phyloP scores from a whole-genome alignment of 2,797 vertebrate species.

The Peromyscus melanophrys region DNA sequence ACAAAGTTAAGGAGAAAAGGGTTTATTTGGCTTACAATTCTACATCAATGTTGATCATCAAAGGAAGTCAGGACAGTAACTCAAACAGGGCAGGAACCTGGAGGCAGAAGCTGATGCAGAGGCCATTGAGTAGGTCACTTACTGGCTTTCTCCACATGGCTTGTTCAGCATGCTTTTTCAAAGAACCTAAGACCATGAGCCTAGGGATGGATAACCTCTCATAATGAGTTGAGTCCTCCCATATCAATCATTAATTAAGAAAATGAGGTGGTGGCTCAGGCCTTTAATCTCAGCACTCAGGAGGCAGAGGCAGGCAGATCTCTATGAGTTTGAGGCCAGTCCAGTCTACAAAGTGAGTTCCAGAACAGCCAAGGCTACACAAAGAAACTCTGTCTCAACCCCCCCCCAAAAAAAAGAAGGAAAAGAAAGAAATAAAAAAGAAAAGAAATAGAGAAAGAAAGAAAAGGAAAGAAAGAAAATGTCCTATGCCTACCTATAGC shows the following conservation, averaged over 20 bases:
- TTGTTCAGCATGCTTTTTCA: neutral
- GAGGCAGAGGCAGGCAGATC: neutral
- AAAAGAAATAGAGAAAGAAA: too few species aligned
- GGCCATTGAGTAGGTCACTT: neutral
- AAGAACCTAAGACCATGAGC: neutral
- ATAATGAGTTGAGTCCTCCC: neutral
- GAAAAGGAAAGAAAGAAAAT: neutral
- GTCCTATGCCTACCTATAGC: neutral
- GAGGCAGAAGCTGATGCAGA: neutral
- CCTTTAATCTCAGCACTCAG: neutral
- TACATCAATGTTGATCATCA: neutral
- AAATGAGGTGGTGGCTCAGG: neutral
- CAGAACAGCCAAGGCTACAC: neutral
- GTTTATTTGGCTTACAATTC: neutral
- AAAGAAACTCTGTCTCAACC: neutral
- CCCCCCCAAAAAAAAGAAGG: too few species aligned
- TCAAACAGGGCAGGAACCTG: neutral
- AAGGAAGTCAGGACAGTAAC: neutral
- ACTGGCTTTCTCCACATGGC: neutral
- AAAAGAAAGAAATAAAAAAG: too few species aligned
- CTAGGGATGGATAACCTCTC: neutral
- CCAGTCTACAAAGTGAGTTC: neutral
- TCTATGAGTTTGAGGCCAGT: neutral
- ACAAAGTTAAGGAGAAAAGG: neutral
- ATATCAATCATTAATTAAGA: neutral